A percentile compares a stretch with the other conserved stretches of the same genome.
phyloP scores from a whole-genome alignment of 2,888 invertebrate genomes.

The Pseudoips prasinana region DNA sequence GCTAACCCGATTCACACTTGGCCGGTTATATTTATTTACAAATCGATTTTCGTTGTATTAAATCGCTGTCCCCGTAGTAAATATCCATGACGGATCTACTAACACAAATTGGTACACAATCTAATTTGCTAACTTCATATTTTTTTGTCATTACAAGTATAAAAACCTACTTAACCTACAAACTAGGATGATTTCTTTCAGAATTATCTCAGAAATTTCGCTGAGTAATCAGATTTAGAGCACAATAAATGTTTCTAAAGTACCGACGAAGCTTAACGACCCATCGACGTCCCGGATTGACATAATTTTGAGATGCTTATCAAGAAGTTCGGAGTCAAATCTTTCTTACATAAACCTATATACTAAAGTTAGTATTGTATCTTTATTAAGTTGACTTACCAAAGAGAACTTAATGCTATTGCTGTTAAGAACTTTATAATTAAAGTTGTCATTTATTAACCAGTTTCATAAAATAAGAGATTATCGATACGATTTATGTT shows the following conservation, averaged over 20 bases:
- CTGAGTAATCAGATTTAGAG: slow-evolving; percentile 10
- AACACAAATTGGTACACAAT: neutral
- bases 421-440: too few relatives aligned
- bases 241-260: slow-evolving; percentile 5
- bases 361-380: too few relatives aligned
- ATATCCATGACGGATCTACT: too few relatives aligned
- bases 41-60: too few relatives aligned
- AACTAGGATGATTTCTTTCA: neutral
- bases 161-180: neutral
- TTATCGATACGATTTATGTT: too few relatives aligned
- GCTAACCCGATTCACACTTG: neutral
- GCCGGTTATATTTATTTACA: neutral
- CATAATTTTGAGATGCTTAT: slow-evolving; percentile 10
- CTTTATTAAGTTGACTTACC: too few relatives aligned
- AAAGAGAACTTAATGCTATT: too few relatives aligned
- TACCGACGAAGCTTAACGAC: slow-evolving; percentile 21
- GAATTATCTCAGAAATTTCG: slow-evolving; percentile 4
- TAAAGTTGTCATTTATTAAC: too few relatives aligned
- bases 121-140: neutral
- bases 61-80: too few relatives aligned
- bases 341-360: too few relatives aligned
- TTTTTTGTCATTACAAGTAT: too few relatives aligned
- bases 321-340: neutral
- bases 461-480: too few relatives aligned
- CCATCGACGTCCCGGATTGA: slow-evolving; percentile 2